Evolutionary conservation across 92 coral and sea anemone species (phyloP).

Genomic region (Phenganax marumi): DNA sequence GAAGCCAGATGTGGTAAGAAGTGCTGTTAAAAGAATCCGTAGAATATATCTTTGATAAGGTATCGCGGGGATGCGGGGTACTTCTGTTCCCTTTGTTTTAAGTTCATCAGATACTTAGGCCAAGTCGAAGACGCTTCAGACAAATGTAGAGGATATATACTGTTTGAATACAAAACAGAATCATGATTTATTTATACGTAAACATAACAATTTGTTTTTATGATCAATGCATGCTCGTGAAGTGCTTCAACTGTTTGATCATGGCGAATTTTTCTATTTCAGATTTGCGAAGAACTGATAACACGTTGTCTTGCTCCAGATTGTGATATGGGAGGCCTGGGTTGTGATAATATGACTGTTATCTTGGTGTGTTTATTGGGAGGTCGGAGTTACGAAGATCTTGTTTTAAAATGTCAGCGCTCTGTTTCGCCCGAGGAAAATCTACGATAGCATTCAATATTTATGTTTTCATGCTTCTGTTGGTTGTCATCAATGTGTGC

Average conservation of each 20-base stretch:
- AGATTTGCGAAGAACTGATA: conserved; percentile 93
- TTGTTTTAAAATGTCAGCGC: conserved; percentile 74
- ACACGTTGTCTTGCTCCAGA: conserved; percentile 98
- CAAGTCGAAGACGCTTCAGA: background rate
- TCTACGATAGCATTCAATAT: background rate
- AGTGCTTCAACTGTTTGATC: background rate
- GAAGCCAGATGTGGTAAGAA: conserved; percentile 89
- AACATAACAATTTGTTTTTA: background rate
- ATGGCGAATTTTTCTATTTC: conserved; percentile 19
- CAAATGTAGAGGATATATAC: background rate
- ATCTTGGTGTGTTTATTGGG: conserved; percentile 80
- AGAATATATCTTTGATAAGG: no score
- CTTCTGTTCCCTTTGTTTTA: no score
- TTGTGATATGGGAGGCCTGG: conserved; percentile 99
- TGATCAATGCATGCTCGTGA: no score
- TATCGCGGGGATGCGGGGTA: no score
- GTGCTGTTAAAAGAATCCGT: background rate
- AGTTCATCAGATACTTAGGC: background rate
- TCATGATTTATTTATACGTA: no score
- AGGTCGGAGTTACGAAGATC: conserved; percentile 86
- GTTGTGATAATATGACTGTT: conserved; percentile 98
- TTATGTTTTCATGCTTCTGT: background rate
- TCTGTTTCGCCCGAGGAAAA: conserved; percentile 47
- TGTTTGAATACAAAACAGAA: background rate
- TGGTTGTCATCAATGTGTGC: no score